Base-by-base conservation (phyloP, 2,888 invertebrate species). In the Synanthedon andrenaeformis region DNA sequence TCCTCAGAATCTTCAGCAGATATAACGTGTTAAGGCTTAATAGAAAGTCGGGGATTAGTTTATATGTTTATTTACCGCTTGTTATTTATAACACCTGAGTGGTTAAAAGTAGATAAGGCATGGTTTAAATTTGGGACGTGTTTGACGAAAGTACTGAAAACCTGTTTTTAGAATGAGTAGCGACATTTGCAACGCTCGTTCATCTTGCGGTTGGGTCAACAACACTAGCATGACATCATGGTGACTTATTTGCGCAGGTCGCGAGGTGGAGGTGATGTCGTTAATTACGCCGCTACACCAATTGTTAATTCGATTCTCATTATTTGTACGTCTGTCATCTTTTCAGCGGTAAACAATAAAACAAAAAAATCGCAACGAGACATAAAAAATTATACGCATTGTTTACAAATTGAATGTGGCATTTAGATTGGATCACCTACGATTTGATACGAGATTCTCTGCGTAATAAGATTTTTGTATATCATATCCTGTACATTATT, bases 151-250 rank as follows among this genome's bases (percentile, higher is more conserved):
- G 12, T 45, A 12, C 45, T 45, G 45, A 45, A 45, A 45, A 19
- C 49, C 49, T 17, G 12, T 23, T 49, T 41, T 14, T 52, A 42
- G 11, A 11, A 45, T 19, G 13, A 10, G 41, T 52, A 14, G 52
- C 12, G 14, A 42, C 42, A 42, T 23, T 52, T 19, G 19, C 45
- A 49, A 49, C 49, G 19, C 49, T 19, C 49, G 49, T 49, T 57
- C 61, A 59, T 59, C 56, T 59, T 59, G 62, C 63, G 62, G 67
- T 71, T 79, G 72, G 83, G 82, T 84, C 82, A 83, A 82, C 82
- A 82, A 77, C 82, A 77, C 73, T 68, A 65, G 71, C 65, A 79
- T 55, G 84, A 83, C 82, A 82, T 84, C 82, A 84, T 79, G 67
- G 66, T 67, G 69, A 69, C 69, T 74, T 80, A 77, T 80, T 81